A percentile compares a stretch with the other conserved stretches of the same genome.
Evolutionary conservation across 1,140 invertebrate species (phyloP).

Genomic region (Sipha flava): DNA sequence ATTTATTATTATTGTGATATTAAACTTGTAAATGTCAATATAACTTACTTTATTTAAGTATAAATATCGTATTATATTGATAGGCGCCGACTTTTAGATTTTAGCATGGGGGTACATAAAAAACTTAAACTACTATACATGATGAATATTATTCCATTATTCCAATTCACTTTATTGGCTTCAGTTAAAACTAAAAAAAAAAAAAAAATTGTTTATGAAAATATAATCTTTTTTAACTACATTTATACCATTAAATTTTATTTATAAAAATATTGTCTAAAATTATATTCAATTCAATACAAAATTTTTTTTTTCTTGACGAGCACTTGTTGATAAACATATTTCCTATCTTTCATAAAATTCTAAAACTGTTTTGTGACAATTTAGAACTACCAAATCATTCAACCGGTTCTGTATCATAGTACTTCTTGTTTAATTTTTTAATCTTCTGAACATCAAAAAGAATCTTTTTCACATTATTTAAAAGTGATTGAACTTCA

Average conservation of each 20-base stretch:
- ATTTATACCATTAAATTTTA: too few species aligned
- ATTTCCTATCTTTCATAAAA: neutral
- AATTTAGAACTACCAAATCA: neutral
- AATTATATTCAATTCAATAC: neutral
- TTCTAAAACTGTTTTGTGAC: neutral
- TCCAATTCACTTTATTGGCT: neutral
- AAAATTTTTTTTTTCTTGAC: neutral
- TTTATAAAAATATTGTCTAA: too few species aligned
- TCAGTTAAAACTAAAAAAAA: neutral
- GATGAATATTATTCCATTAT: neutral
- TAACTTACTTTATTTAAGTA: too few species aligned
- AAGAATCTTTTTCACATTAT: too few species aligned
- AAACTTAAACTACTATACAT: too few species aligned
- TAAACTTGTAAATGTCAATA: too few species aligned
- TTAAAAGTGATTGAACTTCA: too few species aligned
- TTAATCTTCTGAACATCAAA: too few species aligned
- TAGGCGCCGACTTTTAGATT: neutral
- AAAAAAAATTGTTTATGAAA: too few species aligned
- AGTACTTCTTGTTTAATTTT: neutral
- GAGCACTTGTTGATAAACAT: neutral
- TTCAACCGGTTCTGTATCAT: neutral
- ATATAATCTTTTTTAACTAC: too few species aligned
- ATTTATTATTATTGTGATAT: too few species aligned
- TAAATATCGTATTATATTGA: too few species aligned
- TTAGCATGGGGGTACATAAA: neutral